Evolutionary conservation across 2,797 vertebrate species (phyloP).

Genomic region (Loris lydekkerianus): DNA sequence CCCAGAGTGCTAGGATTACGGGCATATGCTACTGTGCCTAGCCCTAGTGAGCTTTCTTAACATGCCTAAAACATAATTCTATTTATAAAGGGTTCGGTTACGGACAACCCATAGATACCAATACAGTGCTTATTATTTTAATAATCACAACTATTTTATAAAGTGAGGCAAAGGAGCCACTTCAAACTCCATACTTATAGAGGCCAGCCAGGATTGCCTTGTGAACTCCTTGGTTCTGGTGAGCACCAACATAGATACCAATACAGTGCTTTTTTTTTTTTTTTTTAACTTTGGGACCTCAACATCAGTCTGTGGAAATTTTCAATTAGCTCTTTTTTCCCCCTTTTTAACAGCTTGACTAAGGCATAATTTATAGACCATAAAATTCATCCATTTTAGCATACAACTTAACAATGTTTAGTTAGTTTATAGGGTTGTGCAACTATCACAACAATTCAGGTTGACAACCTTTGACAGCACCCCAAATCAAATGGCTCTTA

Average conservation of each 20-base stretch:
- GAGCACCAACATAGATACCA: no score
- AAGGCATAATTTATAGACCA: not conserved
- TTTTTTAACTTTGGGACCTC: constrained; percentile 4
- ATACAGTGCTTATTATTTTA: constrained; percentile 2
- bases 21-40: no score
- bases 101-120: not conserved
- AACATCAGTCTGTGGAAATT: constrained; percentile 34
- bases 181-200: constrained; percentile 43
- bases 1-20: no score
- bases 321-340: not conserved
- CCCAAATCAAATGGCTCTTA: not conserved
- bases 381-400: constrained; percentile 33
- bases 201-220: no score
- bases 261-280: no score
- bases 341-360: constrained; percentile 51
- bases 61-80: constrained; percentile 29
- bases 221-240: no score
- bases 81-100: constrained; percentile 29
- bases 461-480: constrained; percentile 18
- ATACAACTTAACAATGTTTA: constrained; percentile 17
- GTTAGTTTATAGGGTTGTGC: constrained; percentile 28
- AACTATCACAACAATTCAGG: not conserved
- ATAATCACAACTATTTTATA: constrained; percentile 27
- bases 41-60: not conserved
- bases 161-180: not conserved